Evolutionary conservation across 2,888 invertebrate species (phyloP).

Genomic region (Scrobipalpa atriplicella): DNA sequence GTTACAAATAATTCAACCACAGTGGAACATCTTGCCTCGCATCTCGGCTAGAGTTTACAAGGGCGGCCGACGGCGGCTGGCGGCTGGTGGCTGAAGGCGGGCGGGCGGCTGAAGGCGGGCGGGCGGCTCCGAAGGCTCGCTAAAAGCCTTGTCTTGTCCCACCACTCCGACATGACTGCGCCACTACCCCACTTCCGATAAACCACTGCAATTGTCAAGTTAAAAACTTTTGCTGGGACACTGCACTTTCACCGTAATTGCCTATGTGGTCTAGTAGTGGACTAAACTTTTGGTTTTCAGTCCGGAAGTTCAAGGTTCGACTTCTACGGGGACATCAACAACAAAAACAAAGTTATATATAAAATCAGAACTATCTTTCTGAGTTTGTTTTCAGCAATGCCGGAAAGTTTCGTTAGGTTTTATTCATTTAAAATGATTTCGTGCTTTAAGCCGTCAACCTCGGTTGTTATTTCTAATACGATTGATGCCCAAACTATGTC

Average conservation of each 20-base stretch:
- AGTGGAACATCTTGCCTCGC: background rate
- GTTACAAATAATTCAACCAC: background rate
- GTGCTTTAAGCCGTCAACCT: no score
- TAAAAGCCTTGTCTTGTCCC: conserved; percentile 22
- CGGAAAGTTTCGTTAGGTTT: no score
- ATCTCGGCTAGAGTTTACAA: background rate
- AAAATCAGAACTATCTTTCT: no score
- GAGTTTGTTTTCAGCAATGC: no score
- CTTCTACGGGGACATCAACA: no score
- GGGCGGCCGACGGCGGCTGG: background rate
- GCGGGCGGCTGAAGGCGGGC: background rate
- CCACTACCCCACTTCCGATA: background rate
- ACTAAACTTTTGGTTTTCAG: background rate
- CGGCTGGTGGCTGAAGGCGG: background rate
- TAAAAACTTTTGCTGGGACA: conserved; percentile 4
- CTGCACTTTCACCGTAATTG: background rate
- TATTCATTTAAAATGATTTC: no score
- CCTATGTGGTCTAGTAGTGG: background rate
- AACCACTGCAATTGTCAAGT: conserved; percentile 2
- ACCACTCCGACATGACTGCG: background rate
- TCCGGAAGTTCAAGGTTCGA: background rate
- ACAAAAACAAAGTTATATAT: no score
- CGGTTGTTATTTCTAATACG: no score
- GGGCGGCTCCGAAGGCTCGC: background rate
- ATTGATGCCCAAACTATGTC: no score